Conservation (phyloP, 2,797 vertebrate genomes). For the Arnoldichthys spilopterus region DNA sequence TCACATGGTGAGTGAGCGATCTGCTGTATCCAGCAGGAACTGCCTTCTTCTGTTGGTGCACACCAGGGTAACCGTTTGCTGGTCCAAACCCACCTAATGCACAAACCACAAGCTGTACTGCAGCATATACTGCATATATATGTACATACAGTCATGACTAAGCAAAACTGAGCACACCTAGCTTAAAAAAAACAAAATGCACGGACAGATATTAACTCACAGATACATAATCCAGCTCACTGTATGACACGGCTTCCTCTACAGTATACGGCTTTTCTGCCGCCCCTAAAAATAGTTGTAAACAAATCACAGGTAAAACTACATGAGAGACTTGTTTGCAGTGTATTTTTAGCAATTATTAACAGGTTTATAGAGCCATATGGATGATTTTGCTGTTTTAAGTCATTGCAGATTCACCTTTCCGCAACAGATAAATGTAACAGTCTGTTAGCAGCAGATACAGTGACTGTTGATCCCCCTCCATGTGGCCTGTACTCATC, state of each 20-base stretch:
- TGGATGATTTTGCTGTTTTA: neutral
- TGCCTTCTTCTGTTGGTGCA: slow-evolving; percentile 95
- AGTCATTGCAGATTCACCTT: slow-evolving; percentile 77
- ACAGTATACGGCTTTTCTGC: slow-evolving; percentile 97
- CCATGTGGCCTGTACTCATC: slow-evolving; percentile 98
- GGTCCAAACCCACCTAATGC: slow-evolving; percentile 90
- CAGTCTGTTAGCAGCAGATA: slow-evolving; percentile 94
- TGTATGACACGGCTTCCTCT: slow-evolving; percentile 94
- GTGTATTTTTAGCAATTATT: too few species aligned
- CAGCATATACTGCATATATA: neutral
- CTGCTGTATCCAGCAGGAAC: slow-evolving; percentile 92
- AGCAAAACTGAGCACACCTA: neutral
- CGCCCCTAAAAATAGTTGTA: slow-evolving; percentile 80
- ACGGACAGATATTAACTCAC: slow-evolving; percentile 74
- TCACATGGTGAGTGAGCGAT: slow-evolving; percentile 89
- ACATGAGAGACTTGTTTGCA: neutral
- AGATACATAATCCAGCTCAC: slow-evolving; percentile 94
- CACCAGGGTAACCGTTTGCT: slow-evolving; percentile 91
- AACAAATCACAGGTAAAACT: neutral
- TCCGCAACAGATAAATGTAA: slow-evolving; percentile 93
- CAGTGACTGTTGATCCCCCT: slow-evolving; percentile 93
- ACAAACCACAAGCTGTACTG: slow-evolving; percentile 31
- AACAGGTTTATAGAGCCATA: neutral
- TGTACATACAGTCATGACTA: neutral
- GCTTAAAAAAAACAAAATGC: neutral